A percentile compares a stretch with the other conserved stretches of the same genome.
Evolutionary conservation across 2,888 invertebrate genomes (phyloP).

Genomic region (Eurois occulta): DNA sequence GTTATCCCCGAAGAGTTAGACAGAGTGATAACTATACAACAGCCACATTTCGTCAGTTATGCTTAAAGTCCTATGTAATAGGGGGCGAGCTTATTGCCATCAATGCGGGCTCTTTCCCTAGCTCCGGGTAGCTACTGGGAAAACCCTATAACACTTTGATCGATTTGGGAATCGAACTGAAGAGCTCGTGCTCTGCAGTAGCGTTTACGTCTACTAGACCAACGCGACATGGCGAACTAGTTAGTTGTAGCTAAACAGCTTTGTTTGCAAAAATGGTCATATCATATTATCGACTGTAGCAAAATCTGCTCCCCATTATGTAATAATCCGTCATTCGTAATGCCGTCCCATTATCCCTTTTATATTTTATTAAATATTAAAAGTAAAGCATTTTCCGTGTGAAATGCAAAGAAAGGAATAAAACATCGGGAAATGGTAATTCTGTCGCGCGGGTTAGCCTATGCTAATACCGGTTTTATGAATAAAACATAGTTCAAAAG

Average conservation of each 20-base stretch:
- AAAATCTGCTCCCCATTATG: not conserved
- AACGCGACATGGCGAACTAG: not conserved
- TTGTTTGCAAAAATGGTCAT: not conserved
- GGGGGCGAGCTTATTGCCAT: not conserved
- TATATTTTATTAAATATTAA: constrained; percentile 38
- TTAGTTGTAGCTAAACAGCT: not conserved
- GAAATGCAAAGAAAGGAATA: constrained; percentile 24
- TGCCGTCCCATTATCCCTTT: not conserved
- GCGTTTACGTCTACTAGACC: not conserved
- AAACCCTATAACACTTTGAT: not conserved
- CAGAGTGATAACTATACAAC: not conserved
- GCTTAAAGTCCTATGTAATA: not conserved
- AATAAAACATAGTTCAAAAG: constrained; percentile 50
- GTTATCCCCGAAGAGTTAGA: not conserved
- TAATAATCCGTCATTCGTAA: not conserved
- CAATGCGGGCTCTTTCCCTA: not conserved
- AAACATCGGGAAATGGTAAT: constrained; percentile 40
- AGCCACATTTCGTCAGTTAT: not conserved
- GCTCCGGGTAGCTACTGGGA: not conserved
- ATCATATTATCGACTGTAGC: not conserved
- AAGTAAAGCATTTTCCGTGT: constrained; percentile 21
- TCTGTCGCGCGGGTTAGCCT: constrained; percentile 39
- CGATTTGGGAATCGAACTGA: not conserved
- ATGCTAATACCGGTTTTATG: constrained; percentile 50
- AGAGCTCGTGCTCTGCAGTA: not conserved